Percentiles rank a stretch among this genome's conserved stretches.
phyloP scores from a whole-genome alignment of 2,797 vertebrate genomes.

The Spondyliosoma cantharus region DNA sequence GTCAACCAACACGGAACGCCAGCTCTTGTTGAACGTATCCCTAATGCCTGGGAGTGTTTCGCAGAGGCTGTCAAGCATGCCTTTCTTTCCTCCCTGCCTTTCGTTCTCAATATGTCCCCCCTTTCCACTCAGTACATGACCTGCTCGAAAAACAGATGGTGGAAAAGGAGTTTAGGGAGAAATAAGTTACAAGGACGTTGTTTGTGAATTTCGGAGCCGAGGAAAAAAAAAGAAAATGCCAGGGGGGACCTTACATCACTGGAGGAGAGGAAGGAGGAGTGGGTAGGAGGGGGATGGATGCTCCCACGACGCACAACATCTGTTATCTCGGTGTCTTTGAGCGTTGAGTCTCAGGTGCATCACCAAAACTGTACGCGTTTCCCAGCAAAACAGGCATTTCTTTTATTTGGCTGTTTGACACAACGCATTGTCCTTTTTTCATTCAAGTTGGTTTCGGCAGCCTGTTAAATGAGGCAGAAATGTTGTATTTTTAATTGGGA shows the following conservation, averaged over 20 bases:
- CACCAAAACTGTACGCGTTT: conserved; percentile 34
- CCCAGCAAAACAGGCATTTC: conserved; percentile 37
- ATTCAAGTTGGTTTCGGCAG: conserved; percentile 42
- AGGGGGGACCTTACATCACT: conserved; percentile 64
- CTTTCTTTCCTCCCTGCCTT: conserved; percentile 39
- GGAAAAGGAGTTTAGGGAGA: conserved; percentile 73
- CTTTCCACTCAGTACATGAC: conserved; percentile 64
- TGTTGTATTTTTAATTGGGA: conserved; percentile 54
- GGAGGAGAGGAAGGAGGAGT: conserved; percentile 42
- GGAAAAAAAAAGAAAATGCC: conserved; percentile 47
- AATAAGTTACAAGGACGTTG: conserved; percentile 79
- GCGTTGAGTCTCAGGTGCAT: conserved; percentile 65
- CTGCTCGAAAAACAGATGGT: conserved; percentile 77
- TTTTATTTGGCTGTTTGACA: conserved; percentile 45
- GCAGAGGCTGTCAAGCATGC: conserved; percentile 50
- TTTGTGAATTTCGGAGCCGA: conserved; percentile 74
- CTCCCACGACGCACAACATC: conserved; percentile 70
- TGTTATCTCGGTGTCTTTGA: conserved; percentile 69
- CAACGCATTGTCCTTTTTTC: conserved; percentile 19
- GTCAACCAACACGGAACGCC: conserved; percentile 52
- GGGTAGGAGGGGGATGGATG: conserved; percentile 34
- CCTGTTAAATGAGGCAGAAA: conserved; percentile 51
- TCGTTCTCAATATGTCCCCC: conserved; percentile 30
- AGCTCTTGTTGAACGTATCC: conserved; percentile 56
- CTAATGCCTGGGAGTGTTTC: conserved; percentile 46